Conservation (phyloP, 2,797 vertebrate genomes). For the Knipowitschia caucasica region DNA sequence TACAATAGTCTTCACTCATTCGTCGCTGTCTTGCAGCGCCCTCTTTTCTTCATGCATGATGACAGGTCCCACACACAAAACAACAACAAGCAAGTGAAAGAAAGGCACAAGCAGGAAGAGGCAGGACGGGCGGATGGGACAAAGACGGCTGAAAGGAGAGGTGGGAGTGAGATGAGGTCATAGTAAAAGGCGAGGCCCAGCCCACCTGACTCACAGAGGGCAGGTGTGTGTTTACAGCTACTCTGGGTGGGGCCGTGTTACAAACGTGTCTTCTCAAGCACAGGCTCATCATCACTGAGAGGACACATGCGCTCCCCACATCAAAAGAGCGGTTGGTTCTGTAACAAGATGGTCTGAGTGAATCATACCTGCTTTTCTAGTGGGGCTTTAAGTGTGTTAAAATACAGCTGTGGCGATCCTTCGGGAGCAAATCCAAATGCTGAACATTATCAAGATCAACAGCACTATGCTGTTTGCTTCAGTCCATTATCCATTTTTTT, state of each 20-base stretch:
- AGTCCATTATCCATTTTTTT: no score
- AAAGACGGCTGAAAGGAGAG: slow-evolving; percentile 24
- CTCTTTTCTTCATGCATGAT: slow-evolving; percentile 50
- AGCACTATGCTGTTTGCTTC: no score
- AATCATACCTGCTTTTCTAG: not conserved
- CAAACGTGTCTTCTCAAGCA: slow-evolving; percentile 66
- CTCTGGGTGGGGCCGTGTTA: slow-evolving; percentile 61
- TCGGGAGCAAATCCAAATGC: no score
- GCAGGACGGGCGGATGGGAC: slow-evolving; percentile 35
- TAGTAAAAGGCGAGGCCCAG: slow-evolving; percentile 28
- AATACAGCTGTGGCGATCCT: not conserved
- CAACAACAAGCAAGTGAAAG: slow-evolving; percentile 28
- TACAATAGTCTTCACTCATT: slow-evolving; percentile 36
- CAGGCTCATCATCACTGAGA: slow-evolving; percentile 42
- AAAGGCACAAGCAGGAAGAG: slow-evolving; percentile 15
- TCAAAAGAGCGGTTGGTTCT: slow-evolving; percentile 8
- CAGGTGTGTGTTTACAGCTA: slow-evolving; percentile 69
- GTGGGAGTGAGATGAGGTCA: slow-evolving; percentile 64
- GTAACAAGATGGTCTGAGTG: not conserved
- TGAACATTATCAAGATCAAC: no score
- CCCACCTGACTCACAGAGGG: slow-evolving; percentile 63
- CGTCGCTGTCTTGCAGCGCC: slow-evolving; percentile 31
- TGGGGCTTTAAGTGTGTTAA: not conserved
- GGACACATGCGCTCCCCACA: not conserved
- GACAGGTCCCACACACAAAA: slow-evolving; percentile 50